phyloP scores from a whole-genome alignment of 2,888 invertebrate genomes.

The Papilio protenor region DNA sequence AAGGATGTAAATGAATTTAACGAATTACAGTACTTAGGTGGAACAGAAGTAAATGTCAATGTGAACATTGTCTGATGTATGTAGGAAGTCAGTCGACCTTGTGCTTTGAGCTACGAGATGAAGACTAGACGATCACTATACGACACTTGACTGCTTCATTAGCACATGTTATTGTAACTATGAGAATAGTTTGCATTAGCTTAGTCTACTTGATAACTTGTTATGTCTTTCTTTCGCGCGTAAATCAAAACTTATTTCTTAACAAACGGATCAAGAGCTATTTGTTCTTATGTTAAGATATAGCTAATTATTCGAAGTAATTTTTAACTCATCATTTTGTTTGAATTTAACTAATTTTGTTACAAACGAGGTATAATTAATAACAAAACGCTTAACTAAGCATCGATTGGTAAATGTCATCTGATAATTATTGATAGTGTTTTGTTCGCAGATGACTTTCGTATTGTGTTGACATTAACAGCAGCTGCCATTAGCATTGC shows the following conservation, averaged over 20 bases:
- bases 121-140: conserved; percentile 6
- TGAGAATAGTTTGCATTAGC: not conserved
- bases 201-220: not conserved
- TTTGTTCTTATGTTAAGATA: not conserved
- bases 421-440: not conserved
- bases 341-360: too few relatives aligned
- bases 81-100: not conserved
- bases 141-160: conserved; percentile 2
- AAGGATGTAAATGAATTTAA: not conserved
- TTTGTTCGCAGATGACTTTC: not conserved
- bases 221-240: not conserved
- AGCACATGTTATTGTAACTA: conserved; percentile 3
- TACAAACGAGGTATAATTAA: not conserved
- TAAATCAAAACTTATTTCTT: not conserved
- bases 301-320: not conserved
- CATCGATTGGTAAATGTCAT: not conserved
- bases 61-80: conserved; percentile 4
- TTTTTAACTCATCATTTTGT: not conserved
- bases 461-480: not conserved
- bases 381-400: not conserved
- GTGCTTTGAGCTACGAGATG: not conserved
- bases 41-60: not conserved
- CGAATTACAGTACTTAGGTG: not conserved
- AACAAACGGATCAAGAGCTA: not conserved
- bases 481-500: not conserved